These are phyloP conservation scores for Scaptodrosophila lebanonensis DNA, from an alignment of 1,140 invertebrate species.

Conservation along the genomic window DNA sequence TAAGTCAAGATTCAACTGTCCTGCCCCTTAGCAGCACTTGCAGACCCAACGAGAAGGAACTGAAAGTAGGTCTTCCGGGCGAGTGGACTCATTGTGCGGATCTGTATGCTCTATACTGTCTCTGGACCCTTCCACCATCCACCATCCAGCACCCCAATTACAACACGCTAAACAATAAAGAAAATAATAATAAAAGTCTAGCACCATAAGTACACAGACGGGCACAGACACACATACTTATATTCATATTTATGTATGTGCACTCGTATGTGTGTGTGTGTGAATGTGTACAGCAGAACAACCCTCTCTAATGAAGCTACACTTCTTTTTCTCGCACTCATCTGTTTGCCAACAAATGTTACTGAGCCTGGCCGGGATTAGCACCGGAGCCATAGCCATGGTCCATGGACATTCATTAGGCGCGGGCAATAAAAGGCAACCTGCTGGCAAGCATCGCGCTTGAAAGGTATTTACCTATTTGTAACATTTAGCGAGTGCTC, in stretches of 20 bases:
- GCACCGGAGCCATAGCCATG: slow-evolving; percentile 39
- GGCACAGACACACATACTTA: slow-evolving; percentile 6
- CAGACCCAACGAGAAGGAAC: too few species aligned
- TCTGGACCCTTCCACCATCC: slow-evolving; percentile 25
- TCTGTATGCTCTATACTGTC: too few species aligned
- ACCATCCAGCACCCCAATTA: slow-evolving; percentile 60
- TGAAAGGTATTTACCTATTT: slow-evolving; percentile 1
- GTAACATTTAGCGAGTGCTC: slow-evolving; percentile 1
- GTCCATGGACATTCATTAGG: slow-evolving; percentile 34
- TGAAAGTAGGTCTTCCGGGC: too few species aligned
- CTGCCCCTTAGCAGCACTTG: too few species aligned
- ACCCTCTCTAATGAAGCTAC: slow-evolving; percentile 54
- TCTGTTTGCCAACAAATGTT: slow-evolving; percentile 21
- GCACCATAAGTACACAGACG: slow-evolving; percentile 22
- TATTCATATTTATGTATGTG: slow-evolving; percentile 8
- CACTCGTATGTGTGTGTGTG: slow-evolving; percentile 16
- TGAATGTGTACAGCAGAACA: slow-evolving; percentile 34
- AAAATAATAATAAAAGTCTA: slow-evolving; percentile 71
- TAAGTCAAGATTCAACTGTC: too few species aligned
- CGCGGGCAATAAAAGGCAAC: background rate
- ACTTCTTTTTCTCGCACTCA: slow-evolving; percentile 19
- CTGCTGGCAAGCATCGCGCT: slow-evolving; percentile 22
- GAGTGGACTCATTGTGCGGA: slow-evolving; percentile 42
- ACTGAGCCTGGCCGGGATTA: slow-evolving; percentile 9
- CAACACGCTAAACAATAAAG: slow-evolving; percentile 73